phyloP scores from a whole-genome alignment of 2,888 invertebrate genomes.

The Xestoiulus laeticollis region DNA sequence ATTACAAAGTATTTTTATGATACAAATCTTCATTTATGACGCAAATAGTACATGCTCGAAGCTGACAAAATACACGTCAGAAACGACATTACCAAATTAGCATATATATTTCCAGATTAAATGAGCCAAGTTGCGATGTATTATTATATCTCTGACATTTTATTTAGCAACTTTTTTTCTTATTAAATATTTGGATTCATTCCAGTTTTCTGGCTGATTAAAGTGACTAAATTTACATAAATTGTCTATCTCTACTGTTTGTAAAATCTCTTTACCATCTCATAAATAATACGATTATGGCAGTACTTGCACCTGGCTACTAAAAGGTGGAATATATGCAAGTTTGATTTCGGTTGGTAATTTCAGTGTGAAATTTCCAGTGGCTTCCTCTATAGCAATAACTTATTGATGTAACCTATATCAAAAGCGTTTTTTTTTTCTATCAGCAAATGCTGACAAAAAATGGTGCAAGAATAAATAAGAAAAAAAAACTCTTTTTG shows the following conservation, averaged over 20 bases:
- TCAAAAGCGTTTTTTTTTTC: background rate
- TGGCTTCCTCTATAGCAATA: background rate
- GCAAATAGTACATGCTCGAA: background rate
- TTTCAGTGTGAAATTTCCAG: no score
- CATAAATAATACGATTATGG: no score
- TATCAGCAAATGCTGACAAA: background rate
- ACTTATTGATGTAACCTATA: background rate
- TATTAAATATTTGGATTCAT: background rate
- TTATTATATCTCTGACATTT: background rate
- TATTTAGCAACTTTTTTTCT: background rate
- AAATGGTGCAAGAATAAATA: background rate
- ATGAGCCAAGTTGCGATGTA: background rate
- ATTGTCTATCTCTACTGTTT: no score
- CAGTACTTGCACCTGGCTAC: no score
- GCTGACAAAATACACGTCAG: background rate
- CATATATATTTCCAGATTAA: background rate
- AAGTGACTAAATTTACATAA: background rate
- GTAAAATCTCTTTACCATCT: no score
- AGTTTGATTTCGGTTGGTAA: no score
- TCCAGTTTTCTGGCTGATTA: background rate
- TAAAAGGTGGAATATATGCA: no score
- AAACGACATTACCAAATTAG: background rate
- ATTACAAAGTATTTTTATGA: background rate
- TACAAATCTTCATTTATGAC: background rate
- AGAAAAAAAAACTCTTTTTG: background rate